Evolutionary conservation across 2,888 invertebrate species (phyloP), one percentile per base, ranked within the genome.

Genomic region (Drosophila conformis): DNA sequence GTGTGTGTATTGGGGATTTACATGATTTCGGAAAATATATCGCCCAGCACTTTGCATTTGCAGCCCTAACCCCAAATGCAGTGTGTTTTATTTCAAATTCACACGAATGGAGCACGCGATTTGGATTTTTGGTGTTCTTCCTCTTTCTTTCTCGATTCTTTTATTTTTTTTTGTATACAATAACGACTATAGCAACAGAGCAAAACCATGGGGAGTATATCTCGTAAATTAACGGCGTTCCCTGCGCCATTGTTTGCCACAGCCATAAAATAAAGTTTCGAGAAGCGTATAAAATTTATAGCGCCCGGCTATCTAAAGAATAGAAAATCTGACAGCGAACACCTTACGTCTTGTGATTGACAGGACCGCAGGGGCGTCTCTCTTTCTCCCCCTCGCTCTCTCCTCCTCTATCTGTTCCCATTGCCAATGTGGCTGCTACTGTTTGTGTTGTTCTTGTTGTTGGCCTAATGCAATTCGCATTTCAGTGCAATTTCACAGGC

Each of bases 211-310:
- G 90, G 89, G 89, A 87, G 90, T 90, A 83, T 78, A 86, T 89
- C 82, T 89, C 87, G 87, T 87, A 87, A 87, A 87, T 87, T 87
- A 89, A 89, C 87, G 87, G 89, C 87, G 88, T 85, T 85, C 81
- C 68, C 67, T 40, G 67, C 61, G 66, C 72, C 67, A 71, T 73
- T 82, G 79, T 79, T 79, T 82, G 76, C 72, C 77, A 67, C 79
- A 83, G 71, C 75, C 84, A 88, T 87, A 86, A 88, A 87, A 83
- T 88, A 88, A 87, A 87, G 87, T 87, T 87, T 86, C 87, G 76
- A 87, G 87, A 84, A 87, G 89, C 80, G 87, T 87, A 87, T 87
- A 87, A 85, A 87, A 87, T 87, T 87, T 87, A 87, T 88, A 79
- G 87, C 84, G 76, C 69, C 77, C 74, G 46, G 76, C 82, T 75